Evolutionary conservation across 2,113 vertebrate genomes (phyloP), one percentile per base, ranked within the genome.

Genomic region (Oncorhynchus nerka): DNA sequence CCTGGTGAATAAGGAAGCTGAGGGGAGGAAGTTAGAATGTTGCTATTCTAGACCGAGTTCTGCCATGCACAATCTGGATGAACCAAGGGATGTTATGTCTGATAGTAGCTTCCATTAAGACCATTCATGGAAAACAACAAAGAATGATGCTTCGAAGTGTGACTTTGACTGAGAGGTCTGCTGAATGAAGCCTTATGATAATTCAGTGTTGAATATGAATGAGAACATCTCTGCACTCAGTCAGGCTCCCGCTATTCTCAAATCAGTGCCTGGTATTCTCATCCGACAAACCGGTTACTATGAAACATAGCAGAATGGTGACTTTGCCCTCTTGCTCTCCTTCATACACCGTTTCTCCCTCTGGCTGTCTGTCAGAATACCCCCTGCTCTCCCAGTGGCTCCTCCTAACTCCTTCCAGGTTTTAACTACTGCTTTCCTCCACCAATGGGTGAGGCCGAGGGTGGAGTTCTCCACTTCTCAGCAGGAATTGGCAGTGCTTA

Each of bases 261-360:
- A 64, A 86, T 83, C 73, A 82, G 75, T 51, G 71, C 49, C 75
- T 72, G 7, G 34, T 39, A 74, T 82, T 16, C 73, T 62, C 57
- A 77, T 80, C 77, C 83, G 80, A 83, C 82, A 88, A 65, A 7
- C 8, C 66, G 68, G 75, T 85, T 81, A 81, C 80, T 77, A 80
- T 81, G 77, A 84, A 87, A 82, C 79, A 83, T 75, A 83, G 81
- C 83, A 84, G 76, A 83, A 79, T 80, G 81, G 72, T 75, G 49
- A 62, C 65, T 75, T 73, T 39, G 32, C 5, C 32, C 70, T 70
- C 79, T 59, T 67, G 34, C 32, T 20, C 67, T 70, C 77, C 71
- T 85, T 84, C 77, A 83, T 28, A 12, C 59, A 34, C 32, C 32
- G 5, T 34, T 34, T 34, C 32, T 1, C 66, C 61, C 45, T 59